Evolutionary conservation across 2,888 invertebrate genomes (phyloP).

Genomic region (Caenorhabditis panamensis): DNA sequence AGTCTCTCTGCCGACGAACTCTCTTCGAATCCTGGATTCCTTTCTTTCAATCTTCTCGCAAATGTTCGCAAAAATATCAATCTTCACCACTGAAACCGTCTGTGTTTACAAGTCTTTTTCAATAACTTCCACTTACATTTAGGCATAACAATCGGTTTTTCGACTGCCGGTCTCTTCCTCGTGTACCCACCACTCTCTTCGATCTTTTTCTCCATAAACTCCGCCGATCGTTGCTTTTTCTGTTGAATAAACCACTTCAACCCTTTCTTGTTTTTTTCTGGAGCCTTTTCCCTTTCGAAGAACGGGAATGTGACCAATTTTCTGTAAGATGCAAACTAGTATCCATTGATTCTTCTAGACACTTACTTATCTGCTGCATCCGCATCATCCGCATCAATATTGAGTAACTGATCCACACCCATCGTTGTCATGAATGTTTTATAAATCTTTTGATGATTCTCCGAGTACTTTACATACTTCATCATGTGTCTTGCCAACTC

Average conservation of each 20-base stretch:
- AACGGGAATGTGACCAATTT: slow-evolving; percentile 23
- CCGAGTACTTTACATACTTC: slow-evolving; percentile 65
- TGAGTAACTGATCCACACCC: slow-evolving; percentile 37
- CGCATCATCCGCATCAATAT: slow-evolving; percentile 23
- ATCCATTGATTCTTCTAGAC: not conserved
- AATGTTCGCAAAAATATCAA: slow-evolving; percentile 24
- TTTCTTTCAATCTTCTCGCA: slow-evolving; percentile 34
- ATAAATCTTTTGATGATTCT: slow-evolving; percentile 56
- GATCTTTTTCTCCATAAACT: not conserved
- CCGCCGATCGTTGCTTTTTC: slow-evolving; percentile 3
- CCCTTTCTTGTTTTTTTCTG: not conserved
- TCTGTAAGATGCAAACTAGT: not conserved
- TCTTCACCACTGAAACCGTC: slow-evolving; percentile 10
- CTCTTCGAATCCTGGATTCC: slow-evolving; percentile 29
- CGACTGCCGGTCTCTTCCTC: not conserved
- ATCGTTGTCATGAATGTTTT: slow-evolving; percentile 44
- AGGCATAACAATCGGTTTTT: not conserved
- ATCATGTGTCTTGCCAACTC: slow-evolving; percentile 69
- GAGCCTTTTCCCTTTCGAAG: slow-evolving; percentile 5
- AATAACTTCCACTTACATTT: not conserved
- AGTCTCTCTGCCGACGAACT: slow-evolving; percentile 57
- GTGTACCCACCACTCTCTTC: not conserved
- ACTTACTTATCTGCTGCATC: slow-evolving; percentile 33
- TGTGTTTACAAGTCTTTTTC: not conserved
- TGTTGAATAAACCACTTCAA: not conserved